phyloP scores from a whole-genome alignment of 2,888 invertebrate species.

The Acronicta alni region DNA sequence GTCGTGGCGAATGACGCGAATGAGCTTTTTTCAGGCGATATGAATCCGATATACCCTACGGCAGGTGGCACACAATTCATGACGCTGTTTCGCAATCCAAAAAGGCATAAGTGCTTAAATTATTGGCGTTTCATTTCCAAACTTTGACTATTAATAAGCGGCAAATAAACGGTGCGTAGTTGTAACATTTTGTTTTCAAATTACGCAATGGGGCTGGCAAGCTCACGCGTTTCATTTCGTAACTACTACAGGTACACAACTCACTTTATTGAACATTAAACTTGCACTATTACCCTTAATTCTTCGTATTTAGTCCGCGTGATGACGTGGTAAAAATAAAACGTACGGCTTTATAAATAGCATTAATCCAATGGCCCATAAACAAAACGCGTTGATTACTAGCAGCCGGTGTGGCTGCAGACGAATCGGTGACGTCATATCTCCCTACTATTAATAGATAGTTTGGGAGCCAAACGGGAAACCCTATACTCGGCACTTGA shows the following conservation, averaged over 20 bases:
- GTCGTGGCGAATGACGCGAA: too few species aligned
- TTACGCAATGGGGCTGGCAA: slow-evolving; percentile 51
- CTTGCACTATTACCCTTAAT: slow-evolving; percentile 39
- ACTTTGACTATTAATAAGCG: background rate
- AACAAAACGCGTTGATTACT: slow-evolving; percentile 78
- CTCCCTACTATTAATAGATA: slow-evolving; percentile 65
- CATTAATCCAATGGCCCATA: slow-evolving; percentile 75
- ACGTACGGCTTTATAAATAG: slow-evolving; percentile 62
- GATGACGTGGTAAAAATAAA: slow-evolving; percentile 56
- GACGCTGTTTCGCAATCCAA: too few species aligned
- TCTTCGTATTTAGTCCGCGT: slow-evolving; percentile 33
- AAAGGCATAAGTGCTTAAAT: too few species aligned
- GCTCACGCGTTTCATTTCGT: slow-evolving; percentile 29
- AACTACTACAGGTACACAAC: slow-evolving; percentile 23
- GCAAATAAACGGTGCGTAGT: slow-evolving; percentile 24
- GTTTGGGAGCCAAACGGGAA: slow-evolving; percentile 67
- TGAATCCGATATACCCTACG: too few species aligned
- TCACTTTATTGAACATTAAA: slow-evolving; percentile 30
- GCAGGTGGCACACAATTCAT: too few species aligned
- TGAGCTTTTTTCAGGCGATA: too few species aligned
- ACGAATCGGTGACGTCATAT: slow-evolving; percentile 75
- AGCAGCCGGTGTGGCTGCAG: slow-evolving; percentile 77
- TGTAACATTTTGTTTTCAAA: slow-evolving; percentile 29
- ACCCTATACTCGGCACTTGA: slow-evolving; percentile 83
- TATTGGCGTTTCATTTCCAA: too few species aligned